A percentile compares a stretch with the other conserved stretches of the same genome.
phyloP scores from a whole-genome alignment of 2,797 vertebrate species.

The Oceanodroma leucorhoa region DNA sequence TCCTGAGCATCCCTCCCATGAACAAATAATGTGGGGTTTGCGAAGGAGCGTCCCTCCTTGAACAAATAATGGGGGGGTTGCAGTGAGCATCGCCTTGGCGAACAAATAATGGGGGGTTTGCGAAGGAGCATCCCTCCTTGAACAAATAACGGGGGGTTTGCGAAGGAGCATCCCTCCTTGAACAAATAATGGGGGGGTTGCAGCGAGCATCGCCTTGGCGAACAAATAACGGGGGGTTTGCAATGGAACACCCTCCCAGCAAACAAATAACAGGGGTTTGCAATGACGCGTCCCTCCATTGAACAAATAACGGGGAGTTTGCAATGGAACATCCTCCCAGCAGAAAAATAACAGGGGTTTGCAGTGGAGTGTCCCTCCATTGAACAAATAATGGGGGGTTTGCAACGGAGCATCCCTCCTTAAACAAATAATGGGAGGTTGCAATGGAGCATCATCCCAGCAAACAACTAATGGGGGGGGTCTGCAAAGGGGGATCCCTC shows the following conservation, averaged over 20 bases:
- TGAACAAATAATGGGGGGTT: background rate
- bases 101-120: background rate
- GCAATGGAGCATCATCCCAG: background rate
- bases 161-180: background rate
- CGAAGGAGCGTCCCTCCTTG: rapidly evolving
- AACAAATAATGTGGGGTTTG: too few relatives aligned
- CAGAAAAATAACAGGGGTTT: background rate
- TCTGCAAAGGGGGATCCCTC: background rate
- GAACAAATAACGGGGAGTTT: rapidly evolving
- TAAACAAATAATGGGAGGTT: background rate
- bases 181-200: background rate
- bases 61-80: too few relatives aligned
- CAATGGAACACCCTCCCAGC: rapidly evolving
- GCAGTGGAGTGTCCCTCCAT: rapidly evolving
- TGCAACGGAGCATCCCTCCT: rapidly evolving
- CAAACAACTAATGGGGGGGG: background rate
- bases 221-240: background rate
- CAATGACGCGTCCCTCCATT: rapidly evolving
- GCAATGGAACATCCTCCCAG: background rate
- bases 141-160: rapidly evolving
- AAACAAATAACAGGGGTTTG: background rate
- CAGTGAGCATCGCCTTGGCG: rapidly evolving
- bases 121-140: too few relatives aligned
- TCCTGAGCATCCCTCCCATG: background rate
- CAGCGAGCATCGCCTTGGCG: rapidly evolving